phyloP scores from a whole-genome alignment of 2,797 vertebrate species.

The Pantherophis alleghaniensis region DNA sequence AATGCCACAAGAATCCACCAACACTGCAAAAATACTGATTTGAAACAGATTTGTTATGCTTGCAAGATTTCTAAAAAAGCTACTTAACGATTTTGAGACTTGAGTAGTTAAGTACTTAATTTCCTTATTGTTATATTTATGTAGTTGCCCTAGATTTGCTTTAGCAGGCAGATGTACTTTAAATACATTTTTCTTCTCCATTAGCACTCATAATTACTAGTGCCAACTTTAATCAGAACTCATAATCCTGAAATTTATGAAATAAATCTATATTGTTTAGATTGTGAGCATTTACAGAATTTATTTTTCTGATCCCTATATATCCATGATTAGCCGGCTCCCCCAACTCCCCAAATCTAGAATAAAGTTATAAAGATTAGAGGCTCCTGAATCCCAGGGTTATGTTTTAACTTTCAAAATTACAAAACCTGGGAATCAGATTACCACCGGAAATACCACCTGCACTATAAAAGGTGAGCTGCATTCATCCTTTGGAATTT shows the following conservation, averaged over 20 bases:
- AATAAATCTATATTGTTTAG: neutral
- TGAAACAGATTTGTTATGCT: neutral
- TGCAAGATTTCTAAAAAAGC: neutral
- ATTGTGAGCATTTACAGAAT: neutral
- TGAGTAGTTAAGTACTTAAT: neutral
- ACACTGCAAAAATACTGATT: neutral
- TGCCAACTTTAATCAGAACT: neutral
- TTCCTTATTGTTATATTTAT: constrained; percentile 1
- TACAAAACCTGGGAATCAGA: neutral
- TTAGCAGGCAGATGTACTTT: neutral
- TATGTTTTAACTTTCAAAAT: neutral
- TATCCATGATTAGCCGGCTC: neutral
- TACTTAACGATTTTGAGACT: neutral
- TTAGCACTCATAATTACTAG: neutral
- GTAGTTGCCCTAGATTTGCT: neutral
- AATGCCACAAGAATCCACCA: neutral
- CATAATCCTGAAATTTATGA: neutral
- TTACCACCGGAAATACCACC: neutral
- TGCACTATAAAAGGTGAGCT: neutral
- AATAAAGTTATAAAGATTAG: neutral
- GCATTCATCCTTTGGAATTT: neutral
- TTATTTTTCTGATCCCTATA: neutral
- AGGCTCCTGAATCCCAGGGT: neutral
- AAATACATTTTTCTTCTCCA: neutral
- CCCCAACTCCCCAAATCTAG: neutral